Percentiles rank a stretch among this genome's conserved stretches.
phyloP scores from a whole-genome alignment of 2,888 invertebrate species.

The Liodrosophila aerea region DNA sequence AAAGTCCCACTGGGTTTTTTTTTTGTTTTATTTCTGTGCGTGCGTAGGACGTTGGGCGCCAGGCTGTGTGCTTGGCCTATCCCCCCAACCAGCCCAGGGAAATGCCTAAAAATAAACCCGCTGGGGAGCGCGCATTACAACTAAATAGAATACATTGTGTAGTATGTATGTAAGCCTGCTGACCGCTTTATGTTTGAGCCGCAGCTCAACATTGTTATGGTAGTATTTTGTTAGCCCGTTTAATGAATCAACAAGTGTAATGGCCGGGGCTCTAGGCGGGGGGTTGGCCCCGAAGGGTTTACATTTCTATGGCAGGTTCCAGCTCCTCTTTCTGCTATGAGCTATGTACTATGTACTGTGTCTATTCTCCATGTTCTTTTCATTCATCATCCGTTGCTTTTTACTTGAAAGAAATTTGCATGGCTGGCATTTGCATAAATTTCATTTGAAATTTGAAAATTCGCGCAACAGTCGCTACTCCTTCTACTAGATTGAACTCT shows the following conservation, averaged over 20 bases:
- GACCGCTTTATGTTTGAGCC: slow-evolving; percentile 4
- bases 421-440: slow-evolving; percentile 56
- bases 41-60: background rate
- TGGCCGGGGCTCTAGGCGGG: slow-evolving; percentile 1
- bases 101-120: slow-evolving; percentile 54
- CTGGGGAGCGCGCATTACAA: slow-evolving; percentile 22
- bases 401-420: slow-evolving; percentile 24
- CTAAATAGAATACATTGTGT: background rate
- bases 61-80: background rate
- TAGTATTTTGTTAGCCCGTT: slow-evolving; percentile 18
- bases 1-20: too few relatives aligned
- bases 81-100: slow-evolving; percentile 19
- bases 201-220: slow-evolving; percentile 21
- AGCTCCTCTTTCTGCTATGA: too few relatives aligned
- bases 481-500: slow-evolving; percentile 10
- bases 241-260: slow-evolving; percentile 64
- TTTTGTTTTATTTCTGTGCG: too few relatives aligned
- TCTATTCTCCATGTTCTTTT: background rate
- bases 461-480: slow-evolving; percentile 12
- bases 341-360: too few relatives aligned
- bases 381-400: slow-evolving; percentile 2
- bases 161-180: background rate
- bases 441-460: slow-evolving; percentile 35
- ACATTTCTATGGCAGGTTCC: slow-evolving; percentile 1
- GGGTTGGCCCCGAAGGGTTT: slow-evolving; percentile 24